Evolutionary conservation across 2,888 invertebrate genomes (phyloP), one percentile per base, ranked within the genome.

Genomic region (Epistrophe eligans): DNA sequence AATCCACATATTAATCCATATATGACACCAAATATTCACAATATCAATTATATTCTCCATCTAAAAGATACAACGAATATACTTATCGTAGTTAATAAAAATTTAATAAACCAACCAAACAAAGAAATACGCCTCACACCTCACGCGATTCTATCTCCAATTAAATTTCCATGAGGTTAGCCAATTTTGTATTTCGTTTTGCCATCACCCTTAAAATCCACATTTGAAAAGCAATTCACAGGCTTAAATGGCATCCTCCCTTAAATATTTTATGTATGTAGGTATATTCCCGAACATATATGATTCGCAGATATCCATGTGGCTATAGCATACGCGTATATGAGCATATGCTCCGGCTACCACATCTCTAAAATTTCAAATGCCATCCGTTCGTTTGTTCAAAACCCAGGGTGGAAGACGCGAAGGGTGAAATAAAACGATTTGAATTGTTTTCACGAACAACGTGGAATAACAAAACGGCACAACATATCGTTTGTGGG

Each of bases 101-200:
- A 77, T 64, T 81, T 70, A 77, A 74, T 74, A 77, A 77, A 66
- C 43, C 71, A 71, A 71, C 67, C 80, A 35, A 71, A 50, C 32
- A 45, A 60, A 5, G 6, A 35, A 6, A 35, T 17, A 48, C 58
- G 35, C n/a, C n/a, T n/a, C n/a, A n/a, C 60, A n/a, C 35, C 38
- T 40, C 66, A 28, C 58, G 24, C 66, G 43, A 62, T 45, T 60
- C 48, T 74, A 24, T 24, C 48, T 17, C 35, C 79, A 85, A 85
- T 85, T 79, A 77, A 85, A 85, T 70, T 74, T 82, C 77, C 71
- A 85, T 85, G 85, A 85, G 85, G 82, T 77, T 82, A 79, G 71
- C 77, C 73, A 85, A 85, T 82, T 82, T 77, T 43, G 62, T 70
- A 64, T 73, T 38, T 50, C 55, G 43, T 3, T 17, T 62, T 48